Percentiles rank a stretch among this genome's conserved stretches.
Conservation (phyloP, 2,888 invertebrate genomes). For the Ferdinandea cuprea region DNA sequence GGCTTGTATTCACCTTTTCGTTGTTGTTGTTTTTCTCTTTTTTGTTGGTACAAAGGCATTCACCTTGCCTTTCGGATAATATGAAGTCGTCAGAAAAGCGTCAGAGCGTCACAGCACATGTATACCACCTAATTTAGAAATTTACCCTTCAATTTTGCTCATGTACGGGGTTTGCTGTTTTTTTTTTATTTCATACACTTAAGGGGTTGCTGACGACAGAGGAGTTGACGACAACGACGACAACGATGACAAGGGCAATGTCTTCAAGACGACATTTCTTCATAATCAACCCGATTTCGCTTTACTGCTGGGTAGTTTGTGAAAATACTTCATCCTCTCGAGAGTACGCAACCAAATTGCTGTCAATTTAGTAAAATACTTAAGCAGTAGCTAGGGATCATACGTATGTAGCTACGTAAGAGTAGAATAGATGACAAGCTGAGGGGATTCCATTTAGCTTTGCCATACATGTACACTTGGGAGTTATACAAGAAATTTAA, state of each 20-base stretch:
- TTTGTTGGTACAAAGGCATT: conserved; percentile 14
- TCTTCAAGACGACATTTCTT: conserved; percentile 47
- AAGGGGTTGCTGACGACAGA: conserved; percentile 24
- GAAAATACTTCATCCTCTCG: conserved; percentile 32
- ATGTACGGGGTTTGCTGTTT: background rate
- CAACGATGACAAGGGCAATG: conserved; percentile 17
- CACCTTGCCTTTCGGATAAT: background rate
- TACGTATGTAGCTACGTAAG: too few relatives aligned
- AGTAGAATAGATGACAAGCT: conserved; percentile 7
- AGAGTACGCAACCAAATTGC: conserved; percentile 53
- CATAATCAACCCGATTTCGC: conserved; percentile 46
- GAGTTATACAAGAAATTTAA: background rate
- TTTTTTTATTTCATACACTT: conserved; percentile 23
- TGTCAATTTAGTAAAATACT: conserved; percentile 58
- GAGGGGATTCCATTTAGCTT: background rate
- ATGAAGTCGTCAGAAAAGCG: background rate
- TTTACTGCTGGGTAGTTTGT: conserved; percentile 12
- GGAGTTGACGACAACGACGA: background rate
- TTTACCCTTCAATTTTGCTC: conserved; percentile 31
- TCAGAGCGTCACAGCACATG: conserved; percentile 22
- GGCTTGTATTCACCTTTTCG: conserved; percentile 1
- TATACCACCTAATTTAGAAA: conserved; percentile 35
- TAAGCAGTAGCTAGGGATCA: conserved; percentile 37
- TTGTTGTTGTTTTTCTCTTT: background rate
- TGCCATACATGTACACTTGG: background rate